Base-by-base conservation (phyloP, 2,113 vertebrate species). In the Grammomys surdaster region DNA sequence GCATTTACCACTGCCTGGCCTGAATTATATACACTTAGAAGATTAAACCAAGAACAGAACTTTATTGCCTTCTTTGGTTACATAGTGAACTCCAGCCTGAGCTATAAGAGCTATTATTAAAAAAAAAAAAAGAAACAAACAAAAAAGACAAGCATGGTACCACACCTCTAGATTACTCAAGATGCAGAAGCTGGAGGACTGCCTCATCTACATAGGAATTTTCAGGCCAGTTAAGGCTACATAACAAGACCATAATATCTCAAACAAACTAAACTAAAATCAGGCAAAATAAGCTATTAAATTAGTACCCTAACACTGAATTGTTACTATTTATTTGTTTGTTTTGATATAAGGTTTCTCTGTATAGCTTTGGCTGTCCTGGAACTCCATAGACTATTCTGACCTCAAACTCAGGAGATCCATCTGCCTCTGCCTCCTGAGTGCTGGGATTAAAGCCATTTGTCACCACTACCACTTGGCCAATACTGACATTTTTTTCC, bases 301-400 rank as follows among this genome's bases (percentile, higher is more conserved):
- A 58, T n/a, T n/a, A 81, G 78, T 81, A n/a, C 20, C 8, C 20
- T n/a, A 58, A 81, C 20, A 58, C 54, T 58, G 36, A 40, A 12
- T 73, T 73, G 10, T 22, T 43, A 65, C 26, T n/a, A 36, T 7
- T 70, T 36, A 3, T 17, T 72, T 36, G 3, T n/a, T 93, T 94
- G 76, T 72, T 80, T n/a, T 20, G 33, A 81, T 94, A 81, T 0
- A 67, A 81, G 58, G 19, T 96, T 93, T 89, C 77, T 95, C 95
- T 97, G 87, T 26, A 13, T 81, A 81, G n/a, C 54, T 56, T 24
- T n/a, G 33, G 33, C 20, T 81, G 33, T 56, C 51, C 31, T 81
- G 19, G 33, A 81, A 81, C 33, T 81, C 33, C 10, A n/a, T 13
- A 58, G 78, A 56, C 19, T 9, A 80, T 4, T 10, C 51, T 36